Base-by-base conservation (phyloP, 2,113 vertebrate genomes). In the Gyps fulvus region DNA sequence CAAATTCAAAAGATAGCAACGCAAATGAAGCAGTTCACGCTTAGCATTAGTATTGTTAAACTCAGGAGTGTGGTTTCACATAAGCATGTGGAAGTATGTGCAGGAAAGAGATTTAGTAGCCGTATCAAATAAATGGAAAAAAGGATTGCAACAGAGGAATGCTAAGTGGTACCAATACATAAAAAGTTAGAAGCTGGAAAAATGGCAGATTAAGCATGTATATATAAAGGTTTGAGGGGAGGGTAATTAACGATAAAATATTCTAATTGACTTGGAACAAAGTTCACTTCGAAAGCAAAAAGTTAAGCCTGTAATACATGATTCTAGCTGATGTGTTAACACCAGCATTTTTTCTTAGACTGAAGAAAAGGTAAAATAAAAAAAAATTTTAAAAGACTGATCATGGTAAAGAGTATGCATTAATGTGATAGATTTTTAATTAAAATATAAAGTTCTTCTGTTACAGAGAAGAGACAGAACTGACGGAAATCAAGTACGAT, bases 51-150 rank as follows among this genome's bases (percentile, higher is more conserved):
- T 32, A 2, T 36, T 57, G 27, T 57, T 84, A 61, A 73, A 43
- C 40, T 61, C 77, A 70, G 18, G 8, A 32, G 13, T 25, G 49
- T 42, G 36, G 81, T 77, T 54, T 84, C 55, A 62, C 5, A 1
- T 21, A 54, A 59, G 40, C 0, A 0, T 11, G n/a, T 50, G 43
- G 43, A 49, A 89, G 23, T 52, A n/a, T 0, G 0, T 26, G 23
- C 49, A 61, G 72, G 31, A 57, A 87, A 81, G 59, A 83, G 11
- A 70, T 71, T 82, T 26, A 66, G 34, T 55, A 72, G 45, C 0
- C 2, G 7, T 55, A 42, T 61, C 21, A 40, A 38, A 47, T 43
- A 42, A 58, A 32, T 2, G 3, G 4, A 9, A 42, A 65, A 82
- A 67, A 55, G 4, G 9, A 26, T 34, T 47, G 70, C 57, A 73